Conservation (phyloP, 2,797 vertebrate genomes). For the Novumbra hubbsi region DNA sequence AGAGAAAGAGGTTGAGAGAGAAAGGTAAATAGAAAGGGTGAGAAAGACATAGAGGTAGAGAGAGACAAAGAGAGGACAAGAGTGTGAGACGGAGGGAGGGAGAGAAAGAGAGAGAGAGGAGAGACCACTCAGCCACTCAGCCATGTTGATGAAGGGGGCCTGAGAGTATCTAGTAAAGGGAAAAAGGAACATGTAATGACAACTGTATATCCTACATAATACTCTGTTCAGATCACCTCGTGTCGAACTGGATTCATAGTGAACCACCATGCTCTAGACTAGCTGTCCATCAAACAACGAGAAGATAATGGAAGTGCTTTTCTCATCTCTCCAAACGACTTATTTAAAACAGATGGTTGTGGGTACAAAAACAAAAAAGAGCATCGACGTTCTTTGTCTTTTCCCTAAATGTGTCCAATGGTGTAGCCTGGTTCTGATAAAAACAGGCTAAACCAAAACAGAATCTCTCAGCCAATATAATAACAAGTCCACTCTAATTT, state of each 20-base stretch:
- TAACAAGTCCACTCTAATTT: neutral
- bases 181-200: neutral
- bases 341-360: neutral
- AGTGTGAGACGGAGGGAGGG: too few species aligned
- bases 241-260: neutral
- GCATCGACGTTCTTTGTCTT: too few species aligned
- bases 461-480: neutral
- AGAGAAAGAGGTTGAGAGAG: too few species aligned
- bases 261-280: neutral
- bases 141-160: neutral
- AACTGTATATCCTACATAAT: neutral
- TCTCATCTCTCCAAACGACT: neutral
- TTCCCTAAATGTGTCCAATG: neutral
- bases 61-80: too few species aligned
- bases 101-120: too few species aligned
- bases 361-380: too few species aligned
- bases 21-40: too few species aligned
- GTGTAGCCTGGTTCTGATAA: slow-evolving; percentile 13
- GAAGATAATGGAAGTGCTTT: neutral
- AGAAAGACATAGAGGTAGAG: too few species aligned
- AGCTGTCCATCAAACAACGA: neutral
- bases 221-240: neutral
- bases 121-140: neutral
- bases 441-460: neutral
- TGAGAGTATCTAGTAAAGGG: neutral